Percentiles rank a stretch among this genome's conserved stretches.
Conservation (phyloP, 2,888 invertebrate genomes). For the Colostygia pectinataria region DNA sequence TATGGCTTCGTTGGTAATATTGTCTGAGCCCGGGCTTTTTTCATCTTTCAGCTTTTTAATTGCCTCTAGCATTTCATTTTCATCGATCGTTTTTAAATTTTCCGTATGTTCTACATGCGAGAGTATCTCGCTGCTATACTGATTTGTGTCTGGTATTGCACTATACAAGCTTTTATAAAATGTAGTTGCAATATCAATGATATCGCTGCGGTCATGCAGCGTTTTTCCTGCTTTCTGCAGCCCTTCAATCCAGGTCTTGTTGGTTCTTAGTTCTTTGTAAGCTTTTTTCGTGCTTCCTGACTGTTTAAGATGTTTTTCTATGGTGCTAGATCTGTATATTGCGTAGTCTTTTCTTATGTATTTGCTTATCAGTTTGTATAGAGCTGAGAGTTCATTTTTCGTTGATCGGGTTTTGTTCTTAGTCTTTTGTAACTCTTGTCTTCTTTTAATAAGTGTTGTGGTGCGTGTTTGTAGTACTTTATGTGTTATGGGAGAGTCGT, state of each 20-base stretch:
- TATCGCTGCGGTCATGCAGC: neutral
- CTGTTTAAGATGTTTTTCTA: conserved; percentile 12
- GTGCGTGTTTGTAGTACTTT: neutral
- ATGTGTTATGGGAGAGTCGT: neutral
- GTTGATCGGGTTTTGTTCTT: neutral
- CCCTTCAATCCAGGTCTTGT: conserved; percentile 12
- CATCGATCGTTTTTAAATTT: neutral
- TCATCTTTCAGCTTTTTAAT: conserved; percentile 8
- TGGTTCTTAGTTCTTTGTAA: conserved; percentile 6
- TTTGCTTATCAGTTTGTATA: neutral
- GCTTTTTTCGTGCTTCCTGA: conserved; percentile 22
- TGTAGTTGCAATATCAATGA: no score
- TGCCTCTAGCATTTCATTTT: conserved; percentile 4
- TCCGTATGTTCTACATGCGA: no score
- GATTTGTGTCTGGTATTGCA: no score
- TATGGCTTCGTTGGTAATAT: neutral
- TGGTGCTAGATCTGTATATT: conserved; percentile 7
- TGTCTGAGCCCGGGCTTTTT: no score
- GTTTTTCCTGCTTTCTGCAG: neutral
- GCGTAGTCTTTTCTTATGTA: neutral
- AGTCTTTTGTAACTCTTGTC: neutral
- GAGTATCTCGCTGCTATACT: no score
- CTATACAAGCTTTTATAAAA: no score
- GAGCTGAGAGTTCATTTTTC: neutral
- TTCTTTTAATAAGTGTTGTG: neutral